phyloP scores from a whole-genome alignment of 92 coral and sea anemone species.

The Epizoanthus illoricatus region DNA sequence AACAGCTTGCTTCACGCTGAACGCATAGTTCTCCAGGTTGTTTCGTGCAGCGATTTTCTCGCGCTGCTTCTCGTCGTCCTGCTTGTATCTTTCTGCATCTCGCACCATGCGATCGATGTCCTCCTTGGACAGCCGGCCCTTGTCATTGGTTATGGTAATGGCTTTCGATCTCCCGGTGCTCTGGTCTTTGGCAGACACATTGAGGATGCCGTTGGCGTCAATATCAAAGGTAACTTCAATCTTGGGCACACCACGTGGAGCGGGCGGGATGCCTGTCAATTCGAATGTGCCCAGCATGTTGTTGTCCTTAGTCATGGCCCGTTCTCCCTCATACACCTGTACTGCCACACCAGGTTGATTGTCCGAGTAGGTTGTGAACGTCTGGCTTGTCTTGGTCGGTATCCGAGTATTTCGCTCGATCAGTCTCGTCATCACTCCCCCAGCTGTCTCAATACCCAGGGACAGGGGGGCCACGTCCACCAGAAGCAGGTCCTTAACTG shows the following conservation, averaged over 20 bases:
- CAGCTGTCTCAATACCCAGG: slow-evolving; percentile 79
- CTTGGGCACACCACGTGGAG: slow-evolving; percentile 81
- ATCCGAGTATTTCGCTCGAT: slow-evolving; percentile 73
- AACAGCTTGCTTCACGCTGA: slow-evolving; percentile 62
- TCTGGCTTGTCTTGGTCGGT: slow-evolving; percentile 58
- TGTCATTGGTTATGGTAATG: slow-evolving; percentile 79
- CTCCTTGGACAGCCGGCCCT: slow-evolving; percentile 66
- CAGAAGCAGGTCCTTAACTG: slow-evolving; percentile 67
- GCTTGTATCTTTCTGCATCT: slow-evolving; percentile 74
- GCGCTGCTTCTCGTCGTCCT: slow-evolving; percentile 70
- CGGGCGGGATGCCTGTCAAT: slow-evolving; percentile 72
- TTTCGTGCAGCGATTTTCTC: slow-evolving; percentile 64
- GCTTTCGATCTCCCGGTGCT: slow-evolving; percentile 67
- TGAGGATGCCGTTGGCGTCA: slow-evolving; percentile 79
- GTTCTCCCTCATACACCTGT: slow-evolving; percentile 80
- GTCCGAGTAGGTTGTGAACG: slow-evolving; percentile 76
- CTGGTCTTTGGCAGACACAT: slow-evolving; percentile 76
- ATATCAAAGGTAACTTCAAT: slow-evolving; percentile 73
- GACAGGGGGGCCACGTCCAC: slow-evolving; percentile 80
- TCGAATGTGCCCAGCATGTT: slow-evolving; percentile 70
- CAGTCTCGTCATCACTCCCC: slow-evolving; percentile 74
- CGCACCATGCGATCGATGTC: slow-evolving; percentile 72
- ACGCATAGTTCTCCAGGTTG: slow-evolving; percentile 66
- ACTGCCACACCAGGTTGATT: slow-evolving; percentile 72
- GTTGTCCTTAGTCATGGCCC: slow-evolving; percentile 70